Evolutionary conservation across 2,113 vertebrate genomes (phyloP), one percentile per base, ranked within the genome.

Genomic region (Excalfactoria chinensis): DNA sequence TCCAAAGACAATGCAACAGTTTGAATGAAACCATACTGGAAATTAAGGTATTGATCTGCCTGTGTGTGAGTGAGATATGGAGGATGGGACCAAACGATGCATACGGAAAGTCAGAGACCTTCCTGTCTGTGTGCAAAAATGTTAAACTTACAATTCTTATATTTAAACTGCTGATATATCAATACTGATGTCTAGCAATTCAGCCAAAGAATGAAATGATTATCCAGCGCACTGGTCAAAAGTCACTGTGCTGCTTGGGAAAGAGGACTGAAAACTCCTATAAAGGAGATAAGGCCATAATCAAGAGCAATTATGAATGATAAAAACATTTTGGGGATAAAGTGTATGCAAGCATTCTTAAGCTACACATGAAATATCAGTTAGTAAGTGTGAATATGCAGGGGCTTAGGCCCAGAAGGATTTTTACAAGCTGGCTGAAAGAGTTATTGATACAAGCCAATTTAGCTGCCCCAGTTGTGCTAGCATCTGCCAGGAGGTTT

Each of bases 401-500:
- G 74, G 60, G 79, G 37, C 21, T 91, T 59, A 91, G 83, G 86
- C 62, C 56, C 78, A 88, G 72, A 89, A 93, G 69, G 48, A 55
- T 90, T 80, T 93, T 86, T 88, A 93, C 88, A 96, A 79, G 66
- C 70, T 95, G 89, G 85, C 88, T 96, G 60, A 85, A 93, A 95
- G 90, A 90, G 68, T 84, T 93, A 89, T 78, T 89, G 95, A 85
- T 91, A 93, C 46, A 93, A 97, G 86, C 84, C 94, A 84, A 94
- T 93, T 92, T 92, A 93, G 63, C 72, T 91, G 86, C 85, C 88
- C 84, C 95, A 85, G 75, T 95, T 93, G 84, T 94, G 90, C 69
- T 91, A 75, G 62, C 86, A 89, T 93, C 88, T 95, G 96, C 91
- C 90, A 88, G 78, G 86, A 95, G 95, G 59, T 59, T 93, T 91